Evolutionary conservation across 2,113 vertebrate species (phyloP).

Genomic region (Ondatra zibethicus): DNA sequence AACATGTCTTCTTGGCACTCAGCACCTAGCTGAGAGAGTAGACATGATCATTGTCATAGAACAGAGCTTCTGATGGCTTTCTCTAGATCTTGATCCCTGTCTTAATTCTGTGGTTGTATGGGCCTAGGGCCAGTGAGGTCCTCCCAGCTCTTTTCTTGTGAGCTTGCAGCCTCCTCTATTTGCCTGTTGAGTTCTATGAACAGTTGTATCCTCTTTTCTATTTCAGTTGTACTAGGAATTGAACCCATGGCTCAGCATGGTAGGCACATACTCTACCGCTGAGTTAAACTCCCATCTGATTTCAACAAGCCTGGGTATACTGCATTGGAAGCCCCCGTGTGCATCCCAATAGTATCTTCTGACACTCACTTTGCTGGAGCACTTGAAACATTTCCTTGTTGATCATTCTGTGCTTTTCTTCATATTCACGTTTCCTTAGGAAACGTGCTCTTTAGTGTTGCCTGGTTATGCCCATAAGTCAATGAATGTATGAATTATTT

Average conservation of each 20-base stretch:
- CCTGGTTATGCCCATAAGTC: background rate
- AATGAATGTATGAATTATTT: background rate
- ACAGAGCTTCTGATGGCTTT: fast-evolving
- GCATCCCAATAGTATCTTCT: background rate
- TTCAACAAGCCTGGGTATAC: background rate
- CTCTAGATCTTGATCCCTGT: background rate
- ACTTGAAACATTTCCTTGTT: background rate
- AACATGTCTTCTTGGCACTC: background rate
- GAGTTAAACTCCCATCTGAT: background rate
- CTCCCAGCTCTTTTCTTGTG: background rate
- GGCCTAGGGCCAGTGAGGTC: background rate
- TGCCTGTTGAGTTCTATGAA: background rate
- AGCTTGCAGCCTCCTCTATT: background rate
- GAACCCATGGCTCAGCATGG: background rate
- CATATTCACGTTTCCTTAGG: background rate
- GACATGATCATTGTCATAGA: background rate
- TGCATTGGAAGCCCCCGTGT: background rate
- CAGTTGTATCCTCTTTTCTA: background rate
- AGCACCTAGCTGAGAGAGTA: background rate
- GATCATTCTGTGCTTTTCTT: background rate
- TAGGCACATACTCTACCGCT: background rate
- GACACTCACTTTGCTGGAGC: background rate
- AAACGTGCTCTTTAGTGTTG: background rate
- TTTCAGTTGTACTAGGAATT: background rate
- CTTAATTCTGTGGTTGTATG: background rate